Conservation (phyloP, 2,888 invertebrate genomes). For the Drosophila putrida region DNA sequence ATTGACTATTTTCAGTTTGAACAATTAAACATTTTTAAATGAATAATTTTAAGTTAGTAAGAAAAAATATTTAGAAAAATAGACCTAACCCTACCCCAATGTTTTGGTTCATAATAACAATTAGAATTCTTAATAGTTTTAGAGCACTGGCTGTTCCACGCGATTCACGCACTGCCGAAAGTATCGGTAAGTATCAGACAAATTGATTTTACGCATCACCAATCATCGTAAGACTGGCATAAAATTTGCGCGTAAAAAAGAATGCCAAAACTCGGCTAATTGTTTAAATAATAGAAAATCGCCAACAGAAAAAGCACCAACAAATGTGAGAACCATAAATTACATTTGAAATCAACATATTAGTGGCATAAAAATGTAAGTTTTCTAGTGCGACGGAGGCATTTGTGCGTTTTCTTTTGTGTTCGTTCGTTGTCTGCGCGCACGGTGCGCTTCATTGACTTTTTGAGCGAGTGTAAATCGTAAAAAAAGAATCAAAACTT, state of each 20-base stretch:
- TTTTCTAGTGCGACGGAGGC: slow-evolving; percentile 13
- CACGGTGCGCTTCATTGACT: slow-evolving; percentile 76
- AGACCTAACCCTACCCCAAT: too few species aligned
- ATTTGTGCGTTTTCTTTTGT: slow-evolving; percentile 71
- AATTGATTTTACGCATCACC: slow-evolving; percentile 43
- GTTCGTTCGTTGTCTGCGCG: slow-evolving; percentile 64
- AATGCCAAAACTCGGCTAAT: slow-evolving; percentile 55
- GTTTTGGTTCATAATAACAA: background rate
- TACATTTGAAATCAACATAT: background rate
- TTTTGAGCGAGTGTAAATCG: slow-evolving; percentile 58
- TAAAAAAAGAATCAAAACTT: slow-evolving; percentile 27
- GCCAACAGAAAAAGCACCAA: background rate
- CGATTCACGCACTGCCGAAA: slow-evolving; percentile 31
- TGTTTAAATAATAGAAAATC: slow-evolving; percentile 33
- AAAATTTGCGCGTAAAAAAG: slow-evolving; percentile 70
- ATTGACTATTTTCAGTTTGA: background rate
- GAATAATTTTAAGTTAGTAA: background rate
- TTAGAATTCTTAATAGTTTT: slow-evolving; percentile 2
- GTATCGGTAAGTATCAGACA: slow-evolving; percentile 35
- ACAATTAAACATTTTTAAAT: background rate
- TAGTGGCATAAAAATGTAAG: slow-evolving; percentile 41
- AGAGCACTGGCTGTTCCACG: slow-evolving; percentile 43
- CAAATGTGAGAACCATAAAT: slow-evolving; percentile 25
- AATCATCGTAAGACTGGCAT: slow-evolving; percentile 55
- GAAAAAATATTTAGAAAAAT: too few species aligned